Conservation (phyloP, 30 jellyfish, hydroid and myxozoan genomes). For the Chironex yamaguchii region DNA sequence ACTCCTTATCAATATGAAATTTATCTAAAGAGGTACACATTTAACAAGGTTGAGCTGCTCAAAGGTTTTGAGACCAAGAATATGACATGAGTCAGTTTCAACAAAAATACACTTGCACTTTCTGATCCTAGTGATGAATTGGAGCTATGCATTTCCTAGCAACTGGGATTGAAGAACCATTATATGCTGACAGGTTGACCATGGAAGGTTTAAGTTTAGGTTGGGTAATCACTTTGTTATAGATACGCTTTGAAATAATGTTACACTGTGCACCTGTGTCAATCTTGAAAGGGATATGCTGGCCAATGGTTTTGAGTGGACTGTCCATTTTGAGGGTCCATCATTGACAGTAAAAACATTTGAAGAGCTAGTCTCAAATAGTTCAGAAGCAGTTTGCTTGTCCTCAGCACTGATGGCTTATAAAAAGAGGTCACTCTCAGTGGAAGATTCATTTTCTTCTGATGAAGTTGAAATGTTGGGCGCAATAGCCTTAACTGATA, state of each 20-base stretch:
- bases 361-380: no score
- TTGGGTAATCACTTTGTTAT: slow-evolving; percentile 14
- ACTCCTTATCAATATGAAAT: no score
- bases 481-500: no score
- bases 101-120: no score
- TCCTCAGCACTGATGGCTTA: slow-evolving; percentile 18
- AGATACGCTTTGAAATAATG: slow-evolving; percentile 21
- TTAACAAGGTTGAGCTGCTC: no score
- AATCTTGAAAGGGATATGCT: slow-evolving; percentile 31
- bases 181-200: slow-evolving; percentile 53
- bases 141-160: slow-evolving; percentile 19
- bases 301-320: slow-evolving; percentile 8
- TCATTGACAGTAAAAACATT: no score
- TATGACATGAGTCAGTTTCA: no score
- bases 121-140: background rate
- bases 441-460: no score
- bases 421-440: slow-evolving; percentile 7
- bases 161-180: slow-evolving; percentile 54
- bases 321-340: slow-evolving; percentile 13
- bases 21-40: no score
- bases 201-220: slow-evolving; percentile 35
- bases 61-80: no score
- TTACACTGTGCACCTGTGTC: slow-evolving; percentile 70
- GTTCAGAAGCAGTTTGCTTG: slow-evolving; percentile 20
- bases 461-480: no score